These are phyloP conservation scores for Melanaphis sacchari DNA, from an alignment of 1,140 invertebrate species.

Conservation along the genomic window DNA sequence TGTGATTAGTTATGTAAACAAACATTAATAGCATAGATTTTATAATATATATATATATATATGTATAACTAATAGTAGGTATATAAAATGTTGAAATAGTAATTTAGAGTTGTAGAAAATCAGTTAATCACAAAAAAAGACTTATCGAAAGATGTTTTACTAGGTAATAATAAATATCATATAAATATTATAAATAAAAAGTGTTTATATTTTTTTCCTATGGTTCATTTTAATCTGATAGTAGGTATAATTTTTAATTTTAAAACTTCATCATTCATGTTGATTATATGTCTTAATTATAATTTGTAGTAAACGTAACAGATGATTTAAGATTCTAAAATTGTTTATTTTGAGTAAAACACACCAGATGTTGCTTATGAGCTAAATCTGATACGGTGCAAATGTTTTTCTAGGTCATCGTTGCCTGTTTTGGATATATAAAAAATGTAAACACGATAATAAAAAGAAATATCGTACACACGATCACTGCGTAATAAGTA, in stretches of 20 bases:
- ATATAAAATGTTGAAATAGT: background rate
- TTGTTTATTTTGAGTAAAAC: background rate
- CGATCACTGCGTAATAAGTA: conserved; percentile 16
- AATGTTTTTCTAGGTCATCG: background rate
- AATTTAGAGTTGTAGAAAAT: background rate
- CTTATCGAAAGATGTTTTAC: background rate
- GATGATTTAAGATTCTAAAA: background rate
- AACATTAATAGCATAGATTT: background rate
- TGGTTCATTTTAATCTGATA: background rate
- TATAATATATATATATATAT: background rate
- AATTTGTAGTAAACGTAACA: background rate
- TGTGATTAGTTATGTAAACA: background rate
- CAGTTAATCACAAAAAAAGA: background rate
- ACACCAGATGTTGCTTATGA: background rate
- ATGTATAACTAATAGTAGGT: background rate
- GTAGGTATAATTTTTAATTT: background rate
- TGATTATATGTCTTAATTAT: background rate
- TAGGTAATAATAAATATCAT: background rate
- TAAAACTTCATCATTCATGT: background rate
- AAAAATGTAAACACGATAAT: conserved; percentile 19
- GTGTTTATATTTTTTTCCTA: background rate
- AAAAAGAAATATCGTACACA: conserved; percentile 17
- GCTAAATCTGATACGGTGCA: background rate
- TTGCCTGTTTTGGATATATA: background rate
- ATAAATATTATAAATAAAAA: background rate